Conservation (phyloP, 1,140 invertebrate genomes). For the Globodera rostochiensis region DNA sequence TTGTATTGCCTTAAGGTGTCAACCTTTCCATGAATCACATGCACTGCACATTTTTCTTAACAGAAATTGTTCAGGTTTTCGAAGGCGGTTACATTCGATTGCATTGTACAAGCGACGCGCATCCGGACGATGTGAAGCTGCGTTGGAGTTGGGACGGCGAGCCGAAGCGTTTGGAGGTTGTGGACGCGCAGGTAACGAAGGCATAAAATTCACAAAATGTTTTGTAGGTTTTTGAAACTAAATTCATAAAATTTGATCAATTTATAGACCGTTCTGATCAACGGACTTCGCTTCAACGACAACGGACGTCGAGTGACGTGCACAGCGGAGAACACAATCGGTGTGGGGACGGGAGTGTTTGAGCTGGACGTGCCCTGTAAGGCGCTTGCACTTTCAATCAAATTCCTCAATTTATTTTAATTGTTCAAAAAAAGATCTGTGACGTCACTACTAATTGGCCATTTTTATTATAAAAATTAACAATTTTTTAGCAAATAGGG, state of each 20-base stretch:
- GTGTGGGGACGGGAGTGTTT: conserved; percentile 15
- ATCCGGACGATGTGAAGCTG: conserved; percentile 18
- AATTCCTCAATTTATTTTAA: too few species aligned
- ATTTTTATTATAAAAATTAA: too few species aligned
- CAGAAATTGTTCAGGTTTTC: neutral
- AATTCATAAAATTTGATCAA: too few species aligned
- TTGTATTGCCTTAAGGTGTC: neutral
- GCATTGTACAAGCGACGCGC: conserved; percentile 17
- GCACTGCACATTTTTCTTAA: too few species aligned
- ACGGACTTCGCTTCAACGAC: conserved; percentile 26
- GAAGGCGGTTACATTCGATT: conserved; percentile 24
- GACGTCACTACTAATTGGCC: too few species aligned
- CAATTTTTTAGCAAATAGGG: too few species aligned
- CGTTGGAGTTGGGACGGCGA: conserved; percentile 31
- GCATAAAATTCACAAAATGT: too few species aligned
- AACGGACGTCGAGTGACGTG: conserved; percentile 21
- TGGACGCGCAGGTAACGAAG: conserved; percentile 8
- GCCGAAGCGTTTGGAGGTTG: conserved; percentile 15
- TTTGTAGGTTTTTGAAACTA: too few species aligned
- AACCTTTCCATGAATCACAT: too few species aligned
- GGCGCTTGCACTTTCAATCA: too few species aligned
- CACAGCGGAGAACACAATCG: conserved; percentile 22
- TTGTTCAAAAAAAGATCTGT: too few species aligned
- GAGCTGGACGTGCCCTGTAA: conserved; percentile 26
- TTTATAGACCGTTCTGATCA: neutral